These are phyloP conservation scores for Phoenicopterus ruber DNA, from an alignment of 2,113 vertebrate species.

Conservation along the genomic window DNA sequence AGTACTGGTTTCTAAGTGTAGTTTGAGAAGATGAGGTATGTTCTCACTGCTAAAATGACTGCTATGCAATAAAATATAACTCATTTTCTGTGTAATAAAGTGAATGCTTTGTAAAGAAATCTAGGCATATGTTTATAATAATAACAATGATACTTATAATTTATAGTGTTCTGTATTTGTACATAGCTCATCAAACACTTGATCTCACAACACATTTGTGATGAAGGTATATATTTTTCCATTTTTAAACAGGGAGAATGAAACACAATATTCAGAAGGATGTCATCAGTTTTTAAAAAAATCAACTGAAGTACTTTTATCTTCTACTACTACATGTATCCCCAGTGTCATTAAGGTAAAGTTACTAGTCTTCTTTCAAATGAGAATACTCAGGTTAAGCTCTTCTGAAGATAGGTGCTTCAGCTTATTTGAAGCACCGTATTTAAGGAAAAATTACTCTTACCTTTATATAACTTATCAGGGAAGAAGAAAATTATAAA, in stretches of 20 bases:
- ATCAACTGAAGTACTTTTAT: not conserved
- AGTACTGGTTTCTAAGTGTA: not conserved
- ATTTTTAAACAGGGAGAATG: not conserved
- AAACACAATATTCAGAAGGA: not conserved
- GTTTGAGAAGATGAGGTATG: not conserved
- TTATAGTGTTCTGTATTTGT: not conserved
- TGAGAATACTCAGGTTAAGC: not conserved
- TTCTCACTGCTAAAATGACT: not conserved
- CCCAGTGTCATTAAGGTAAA: not conserved
- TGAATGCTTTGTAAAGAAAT: not conserved
- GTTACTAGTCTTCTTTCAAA: not conserved
- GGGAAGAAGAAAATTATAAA: not conserved
- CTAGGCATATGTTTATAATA: not conserved
- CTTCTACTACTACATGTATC: not conserved
- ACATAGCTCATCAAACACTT: not conserved
- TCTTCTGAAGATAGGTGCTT: not conserved
- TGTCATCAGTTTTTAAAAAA: not conserved
- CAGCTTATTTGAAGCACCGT: not conserved
- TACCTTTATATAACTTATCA: not conserved
- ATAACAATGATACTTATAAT: not conserved
- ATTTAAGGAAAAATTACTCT: not conserved
- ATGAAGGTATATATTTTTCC: not conserved
- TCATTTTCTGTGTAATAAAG: not conserved
- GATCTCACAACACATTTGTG: not conserved
- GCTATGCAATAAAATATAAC: not conserved